These are phyloP conservation scores for Diogma glabrata DNA, from an alignment of 2,888 invertebrate genomes.

Conservation along the genomic window DNA sequence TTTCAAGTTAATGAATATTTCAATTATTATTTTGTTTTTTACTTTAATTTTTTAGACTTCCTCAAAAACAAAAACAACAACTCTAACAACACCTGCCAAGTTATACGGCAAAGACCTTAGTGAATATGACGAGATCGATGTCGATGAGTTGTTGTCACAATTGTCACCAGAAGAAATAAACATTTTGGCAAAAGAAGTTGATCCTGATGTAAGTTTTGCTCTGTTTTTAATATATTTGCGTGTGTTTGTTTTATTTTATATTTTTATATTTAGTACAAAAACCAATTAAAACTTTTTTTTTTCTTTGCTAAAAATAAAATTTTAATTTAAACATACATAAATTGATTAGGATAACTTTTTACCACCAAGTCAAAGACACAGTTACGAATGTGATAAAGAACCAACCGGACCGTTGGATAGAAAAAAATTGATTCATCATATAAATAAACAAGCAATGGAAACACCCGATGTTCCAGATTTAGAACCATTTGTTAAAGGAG, in stretches of 20 bases:
- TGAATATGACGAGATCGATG: conserved; percentile 88
- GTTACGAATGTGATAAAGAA: conserved; percentile 90
- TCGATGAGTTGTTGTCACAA: conserved; percentile 87
- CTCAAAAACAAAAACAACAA: conserved; percentile 77
- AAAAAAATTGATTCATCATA: conserved; percentile 89
- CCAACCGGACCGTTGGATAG: conserved; percentile 94
- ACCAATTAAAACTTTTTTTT: background rate
- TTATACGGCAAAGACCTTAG: conserved; percentile 82
- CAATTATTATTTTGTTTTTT: conserved; percentile 3
- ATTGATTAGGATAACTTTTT: conserved; percentile 80
- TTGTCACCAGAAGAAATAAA: conserved; percentile 92
- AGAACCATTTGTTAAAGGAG: conserved; percentile 86
- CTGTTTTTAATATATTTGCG: conserved; percentile 11
- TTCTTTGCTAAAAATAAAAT: background rate
- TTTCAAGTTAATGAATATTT: background rate
- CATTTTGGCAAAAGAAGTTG: conserved; percentile 95
- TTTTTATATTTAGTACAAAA: conserved; percentile 1
- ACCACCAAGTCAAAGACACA: conserved; percentile 90
- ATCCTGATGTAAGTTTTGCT: conserved; percentile 84
- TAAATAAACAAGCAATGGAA: conserved; percentile 96
- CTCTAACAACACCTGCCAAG: conserved; percentile 82
- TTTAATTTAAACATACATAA: conserved; percentile 1
- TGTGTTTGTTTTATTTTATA: conserved; percentile 6
- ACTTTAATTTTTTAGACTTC: conserved; percentile 55
- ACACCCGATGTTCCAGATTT: conserved; percentile 95